These are phyloP conservation scores for Noctilio leporinus DNA, from an alignment of 2,113 vertebrate species.

Conservation along the genomic window DNA sequence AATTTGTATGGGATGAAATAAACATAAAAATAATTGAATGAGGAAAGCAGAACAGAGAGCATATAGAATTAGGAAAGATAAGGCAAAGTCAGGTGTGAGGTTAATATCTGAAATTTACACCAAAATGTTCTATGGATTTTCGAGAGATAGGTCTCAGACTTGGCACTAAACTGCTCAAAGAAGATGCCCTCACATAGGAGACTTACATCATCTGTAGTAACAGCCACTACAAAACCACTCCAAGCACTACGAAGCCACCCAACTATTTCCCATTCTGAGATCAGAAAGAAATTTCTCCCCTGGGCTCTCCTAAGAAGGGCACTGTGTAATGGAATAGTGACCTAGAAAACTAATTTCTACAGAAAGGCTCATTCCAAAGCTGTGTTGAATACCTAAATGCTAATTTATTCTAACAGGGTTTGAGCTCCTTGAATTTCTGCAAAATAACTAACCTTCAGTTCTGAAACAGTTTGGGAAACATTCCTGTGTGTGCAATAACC, in stretches of 20 bases:
- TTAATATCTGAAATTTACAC: not conserved
- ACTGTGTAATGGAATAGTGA: slow-evolving; percentile 8
- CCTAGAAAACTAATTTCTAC: slow-evolving; percentile 55
- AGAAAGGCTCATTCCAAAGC: not conserved
- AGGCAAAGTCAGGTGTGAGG: not conserved
- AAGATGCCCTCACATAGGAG: not conserved
- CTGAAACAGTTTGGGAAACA: not conserved
- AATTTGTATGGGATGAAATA: not conserved
- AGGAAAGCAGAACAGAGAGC: not conserved
- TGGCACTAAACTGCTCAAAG: not conserved
- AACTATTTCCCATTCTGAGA: not conserved
- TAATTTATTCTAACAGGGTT: slow-evolving; percentile 23
- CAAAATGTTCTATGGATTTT: not conserved
- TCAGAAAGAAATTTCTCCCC: slow-evolving; percentile 21
- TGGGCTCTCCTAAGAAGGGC: slow-evolving; percentile 39
- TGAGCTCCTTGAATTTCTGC: not conserved
- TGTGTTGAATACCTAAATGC: not conserved
- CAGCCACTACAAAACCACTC: not conserved
- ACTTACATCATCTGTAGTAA: not conserved
- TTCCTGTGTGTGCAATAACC: not conserved
- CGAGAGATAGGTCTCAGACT: not conserved
- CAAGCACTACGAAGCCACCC: not conserved
- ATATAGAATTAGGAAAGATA: not conserved
- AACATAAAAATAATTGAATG: not conserved
- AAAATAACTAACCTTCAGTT: not conserved